Base-by-base conservation (phyloP, 2,888 invertebrate species). In the Acronicta alni region DNA sequence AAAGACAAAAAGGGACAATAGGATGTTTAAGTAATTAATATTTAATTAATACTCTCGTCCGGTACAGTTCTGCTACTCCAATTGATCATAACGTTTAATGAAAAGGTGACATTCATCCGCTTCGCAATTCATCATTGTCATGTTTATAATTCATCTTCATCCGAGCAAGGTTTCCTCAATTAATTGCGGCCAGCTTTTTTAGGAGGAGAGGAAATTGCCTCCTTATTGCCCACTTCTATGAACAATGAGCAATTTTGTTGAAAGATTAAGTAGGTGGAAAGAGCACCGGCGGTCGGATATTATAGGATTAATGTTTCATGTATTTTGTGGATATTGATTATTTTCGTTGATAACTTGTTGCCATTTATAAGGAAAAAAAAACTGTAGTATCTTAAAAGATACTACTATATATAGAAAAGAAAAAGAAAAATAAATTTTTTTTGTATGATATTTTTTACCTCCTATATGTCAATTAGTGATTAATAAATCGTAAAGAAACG, bases 81-180 rank as follows among this genome's bases (percentile, higher is more conserved):
- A 79, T 80, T 77, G 79, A 77, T 70, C 60, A 76, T 58, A 61
- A 59, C 68, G 51, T 74, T 72, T 76, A 80, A 79, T 80, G 77
- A 81, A 79, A 81, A 79, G 71, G 73, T 79, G 79, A 77, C 78
- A 74, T 58, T 64, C 47, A 66, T 65, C 60, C 57, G 57, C 45
- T 35, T 44, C 39, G 15, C 55, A 64, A 75, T 82, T 76, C 67
- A 72, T 82, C 82, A 72, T 59, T 75, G 82, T 80, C 82, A 75
- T 79, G 79, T 79, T 79, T 74, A 72, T 79, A 79, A 81, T 80
- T 79, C 67, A 75, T 80, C 82, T 79, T 77, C 80, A 76, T 81
- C 75, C 52, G 14, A 48, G 39, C 55, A 71, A 75, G 72, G 67
- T 79, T 72, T 72, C 71, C 69, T 70, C 68, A 69, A 76, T 76